Evolutionary conservation across 2,888 invertebrate species (phyloP), one percentile per base, ranked within the genome.

Genomic region (Sesamia inferens): DNA sequence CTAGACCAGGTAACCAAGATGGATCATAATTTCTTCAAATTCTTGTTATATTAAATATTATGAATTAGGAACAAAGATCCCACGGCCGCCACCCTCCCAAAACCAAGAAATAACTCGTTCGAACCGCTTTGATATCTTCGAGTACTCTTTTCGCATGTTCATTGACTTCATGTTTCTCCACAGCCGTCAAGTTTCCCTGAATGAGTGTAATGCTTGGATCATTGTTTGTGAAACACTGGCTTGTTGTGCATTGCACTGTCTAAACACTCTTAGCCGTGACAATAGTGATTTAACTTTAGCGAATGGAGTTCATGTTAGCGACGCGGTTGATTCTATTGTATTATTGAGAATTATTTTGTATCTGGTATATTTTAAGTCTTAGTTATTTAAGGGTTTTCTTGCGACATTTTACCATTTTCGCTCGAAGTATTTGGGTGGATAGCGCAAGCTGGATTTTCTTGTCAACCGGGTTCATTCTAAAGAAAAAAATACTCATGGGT

Each of bases 221-320:
- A 85, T 91, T 94, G 94, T 94, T 94, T 93, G 91, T 91, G 92
- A 93, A 94, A 94, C 88, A 89, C 90, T 89, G 87, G 89, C 92
- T 79, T 93, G 92, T 93, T 92, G 91, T 89, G 89, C 87, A 88
- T 90, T 85, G 83, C 86, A 72, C 82, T 88, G 89, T 91, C 88
- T 87, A 92, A 93, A 94, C 92, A 90, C 78, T 82, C 86, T 83
- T 86, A 87, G 61, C 68, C 66, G 79, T 86, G 76, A 88, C 88
- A 86, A 88, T 88, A 88, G 76, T 77, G 83, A 74, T 79, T 83
- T 83, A 87, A 87, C 81, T 83, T 83, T 78, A 82, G 71, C 81
- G 55, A 68, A 68, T 64, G 77, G 57, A 69, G 85, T 84, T 81
- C 81, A 84, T 81, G 77, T 71, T 67, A 64, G 81, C 81, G 48